Evolutionary conservation across 2,797 vertebrate genomes (phyloP), one percentile per base, ranked within the genome.

Genomic region (Ibycter americanus): DNA sequence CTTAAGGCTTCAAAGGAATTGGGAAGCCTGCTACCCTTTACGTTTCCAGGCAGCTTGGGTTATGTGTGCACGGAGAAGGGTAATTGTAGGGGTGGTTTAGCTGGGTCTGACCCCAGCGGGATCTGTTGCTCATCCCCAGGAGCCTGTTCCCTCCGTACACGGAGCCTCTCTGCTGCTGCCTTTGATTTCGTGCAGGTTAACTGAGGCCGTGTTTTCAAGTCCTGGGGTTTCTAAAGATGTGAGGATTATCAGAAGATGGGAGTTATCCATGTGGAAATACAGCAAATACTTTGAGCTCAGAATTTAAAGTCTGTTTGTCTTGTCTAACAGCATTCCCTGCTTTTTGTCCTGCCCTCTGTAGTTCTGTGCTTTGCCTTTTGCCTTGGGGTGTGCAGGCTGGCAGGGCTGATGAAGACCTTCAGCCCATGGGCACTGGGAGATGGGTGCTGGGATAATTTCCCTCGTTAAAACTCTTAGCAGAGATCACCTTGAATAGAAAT

Each of bases 1-100:
- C 82, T 92, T 70, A 83, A 79, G 63, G 81, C 87, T 91, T 93
- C 88, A 89, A 59, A 92, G 81, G 81, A 79, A 23, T 25, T 40
- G 62, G 67, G 63, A 90, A 90, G 51, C 58, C 66, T 90, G 54
- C 49, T 83, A 18, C 44, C 79, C 61, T 21, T 74, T 73, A 8
- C 11, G 40, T 29, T 62, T 83, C 51, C 32, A 12, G 17, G 83
- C 56, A 23, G 56, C 0, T 4, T 23, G 67, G 52, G 55, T 7
- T 46, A 25, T 31, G 42, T 66, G 51, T 52, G 34, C 49, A 26
- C 0, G 3, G 36, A 34, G 66, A 92, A 27, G 73, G 31, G 52
- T 73, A 55, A 66, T 38, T 4, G 4, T 26, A 6, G 20, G 77
- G 79, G 72, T 0, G 8, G 61, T 73, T 85, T 83, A 42, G 55